A percentile compares a stretch with the other conserved stretches of the same genome.
Conservation (phyloP, 1,140 invertebrate genomes). For the Calliphora vicina region DNA sequence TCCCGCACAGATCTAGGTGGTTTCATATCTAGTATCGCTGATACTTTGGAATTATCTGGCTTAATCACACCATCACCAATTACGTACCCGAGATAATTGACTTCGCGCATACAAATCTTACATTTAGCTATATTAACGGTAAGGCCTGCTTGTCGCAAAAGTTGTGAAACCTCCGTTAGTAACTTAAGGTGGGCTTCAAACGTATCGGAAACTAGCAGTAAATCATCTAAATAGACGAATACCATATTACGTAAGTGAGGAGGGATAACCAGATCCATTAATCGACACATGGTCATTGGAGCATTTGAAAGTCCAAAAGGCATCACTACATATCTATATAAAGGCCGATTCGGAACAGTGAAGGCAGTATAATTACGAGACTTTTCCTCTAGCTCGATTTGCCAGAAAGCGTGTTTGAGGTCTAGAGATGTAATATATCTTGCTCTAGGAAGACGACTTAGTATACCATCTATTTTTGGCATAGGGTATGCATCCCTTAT, state of each 20-base stretch:
- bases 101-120: background rate
- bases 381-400: background rate
- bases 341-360: background rate
- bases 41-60: slow-evolving; percentile 49
- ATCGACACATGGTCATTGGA: background rate
- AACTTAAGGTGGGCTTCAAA: slow-evolving; percentile 29
- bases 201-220: background rate
- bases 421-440: background rate
- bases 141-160: background rate
- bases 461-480: background rate
- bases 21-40: background rate
- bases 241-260: background rate
- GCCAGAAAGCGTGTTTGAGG: slow-evolving; percentile 1
- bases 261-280: slow-evolving; percentile 13
- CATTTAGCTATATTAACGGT: slow-evolving; percentile 14
- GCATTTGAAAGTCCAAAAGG: slow-evolving; percentile 18
- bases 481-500: background rate
- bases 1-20: slow-evolving; percentile 4
- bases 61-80: slow-evolving; percentile 52
- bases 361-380: background rate
- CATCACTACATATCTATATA: background rate
- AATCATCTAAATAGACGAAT: slow-evolving; percentile 18
- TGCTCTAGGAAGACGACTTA: background rate
- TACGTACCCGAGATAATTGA: slow-evolving; percentile 1
- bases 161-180: background rate